phyloP scores from a whole-genome alignment of 2,113 vertebrate species.

The Bostrychus sinensis region DNA sequence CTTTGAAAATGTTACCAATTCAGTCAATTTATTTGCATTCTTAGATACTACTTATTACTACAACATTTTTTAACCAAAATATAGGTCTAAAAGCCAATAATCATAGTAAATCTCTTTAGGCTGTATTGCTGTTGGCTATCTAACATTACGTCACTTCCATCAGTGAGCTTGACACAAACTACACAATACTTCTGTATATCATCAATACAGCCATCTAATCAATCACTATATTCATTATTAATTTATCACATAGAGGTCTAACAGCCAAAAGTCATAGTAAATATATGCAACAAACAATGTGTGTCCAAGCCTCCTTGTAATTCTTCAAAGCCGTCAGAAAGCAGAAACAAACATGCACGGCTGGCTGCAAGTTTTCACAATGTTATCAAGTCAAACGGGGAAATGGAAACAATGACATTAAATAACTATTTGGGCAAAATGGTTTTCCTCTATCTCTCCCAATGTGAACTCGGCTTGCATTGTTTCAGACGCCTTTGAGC shows the following conservation, averaged over 20 bases:
- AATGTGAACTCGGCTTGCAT: conserved; percentile 43
- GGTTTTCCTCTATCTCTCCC: conserved; percentile 50
- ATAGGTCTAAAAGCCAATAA: no score
- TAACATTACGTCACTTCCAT: no score
- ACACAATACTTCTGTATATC: no score
- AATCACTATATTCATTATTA: no score
- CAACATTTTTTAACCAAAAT: no score
- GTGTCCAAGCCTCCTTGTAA: conserved; percentile 9
- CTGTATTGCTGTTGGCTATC: no score
- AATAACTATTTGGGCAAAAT: conserved; percentile 65
- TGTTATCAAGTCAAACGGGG: conserved; percentile 59
- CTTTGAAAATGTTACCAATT: no score
- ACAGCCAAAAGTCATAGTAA: not conserved
- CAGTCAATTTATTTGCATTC: no score
- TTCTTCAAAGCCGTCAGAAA: conserved; percentile 8
- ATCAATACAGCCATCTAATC: no score
- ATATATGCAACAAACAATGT: not conserved
- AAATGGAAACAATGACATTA: conserved; percentile 69
- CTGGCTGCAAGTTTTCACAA: conserved; percentile 48
- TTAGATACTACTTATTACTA: no score
- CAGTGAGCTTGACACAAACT: no score
- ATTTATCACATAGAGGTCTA: not conserved
- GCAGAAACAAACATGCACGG: conserved; percentile 45
- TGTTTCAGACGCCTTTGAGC: conserved; percentile 63
- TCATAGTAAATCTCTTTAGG: no score